Evolutionary conservation across 1,140 invertebrate genomes (phyloP), one percentile per base, ranked within the genome.

Genomic region (Littorina saxatilis): DNA sequence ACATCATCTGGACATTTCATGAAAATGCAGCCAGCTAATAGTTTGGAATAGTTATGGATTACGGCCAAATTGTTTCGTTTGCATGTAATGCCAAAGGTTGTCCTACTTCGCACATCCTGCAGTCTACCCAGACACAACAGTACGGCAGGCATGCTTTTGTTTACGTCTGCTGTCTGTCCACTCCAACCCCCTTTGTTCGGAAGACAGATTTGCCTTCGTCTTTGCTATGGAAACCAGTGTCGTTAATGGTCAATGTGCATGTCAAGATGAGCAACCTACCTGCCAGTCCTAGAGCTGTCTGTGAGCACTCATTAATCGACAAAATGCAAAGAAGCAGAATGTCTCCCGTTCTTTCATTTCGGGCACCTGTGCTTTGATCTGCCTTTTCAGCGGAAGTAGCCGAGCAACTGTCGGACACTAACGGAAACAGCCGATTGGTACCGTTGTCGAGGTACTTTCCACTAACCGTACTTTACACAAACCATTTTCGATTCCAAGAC

Each of bases 161-260:
- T 78, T 78, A 78, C 76, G 76, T 78, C 76, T 78, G 76, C 76
- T 63, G 76, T 78, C 76, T 78, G 76, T 29, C 58, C 58, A 78
- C 37, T 78, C 39, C 15, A 63, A 52, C 43, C 32, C 76, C 29
- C 58, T 63, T 27, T 58, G 39, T 78, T 40, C 1, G 9, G n/a
- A 43, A 66, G n/a, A 63, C 20, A 20, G 2, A 40, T 61, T 13
- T 35, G 23, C 40, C 29, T 61, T n/a, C 32, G 17, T 40, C 35
- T 39, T 73, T 39, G 76, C n/a, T 39, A 78, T 43, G 55, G 55
- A 63, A 78, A 78, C 37, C 39, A 63, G 2, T 58, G 23, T 39
- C 47, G 40, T 58, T 52, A 27, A 7, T 76, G 17, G 17, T 9
- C 37, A 68, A 68, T 35, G 52, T 29, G 17, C 58, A 76, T 32